These are phyloP conservation scores for Lithobius niger DNA, from an alignment of 1,140 invertebrate species.

Conservation along the genomic window DNA sequence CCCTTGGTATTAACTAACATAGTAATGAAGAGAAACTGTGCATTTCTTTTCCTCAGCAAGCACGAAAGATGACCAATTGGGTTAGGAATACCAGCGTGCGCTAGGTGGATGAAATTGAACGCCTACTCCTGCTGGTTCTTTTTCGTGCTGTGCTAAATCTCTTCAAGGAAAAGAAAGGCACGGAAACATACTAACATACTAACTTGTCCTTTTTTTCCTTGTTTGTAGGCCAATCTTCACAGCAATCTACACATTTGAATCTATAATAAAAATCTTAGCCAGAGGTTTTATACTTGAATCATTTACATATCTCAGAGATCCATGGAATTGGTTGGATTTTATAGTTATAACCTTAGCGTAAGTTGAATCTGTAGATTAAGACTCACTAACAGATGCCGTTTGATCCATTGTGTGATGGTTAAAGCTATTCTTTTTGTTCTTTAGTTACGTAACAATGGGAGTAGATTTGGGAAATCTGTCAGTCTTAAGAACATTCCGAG, in stretches of 20 bases:
- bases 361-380: constrained; percentile 42
- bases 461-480: constrained; percentile 96
- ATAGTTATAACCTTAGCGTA: constrained; percentile 99
- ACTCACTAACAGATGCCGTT: not conserved
- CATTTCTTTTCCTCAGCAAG: no score
- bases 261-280: constrained; percentile 95
- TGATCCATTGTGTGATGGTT: no score
- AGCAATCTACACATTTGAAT: constrained; percentile 98
- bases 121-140: no score
- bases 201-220: not conserved
- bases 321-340: constrained; percentile 99
- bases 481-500: constrained; percentile 95
- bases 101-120: no score
- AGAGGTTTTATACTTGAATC: constrained; percentile 96
- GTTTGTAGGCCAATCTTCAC: constrained; percentile 90
- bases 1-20: no score
- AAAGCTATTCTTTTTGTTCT: constrained; percentile 10
- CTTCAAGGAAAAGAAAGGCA: no score
- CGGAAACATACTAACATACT: no score
- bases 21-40: no score
- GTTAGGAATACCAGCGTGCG: no score
- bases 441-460: constrained; percentile 96
- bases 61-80: no score
- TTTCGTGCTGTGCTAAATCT: no score
- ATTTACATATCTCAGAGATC: constrained; percentile 99